Percentiles rank a stretch among this genome's conserved stretches.
Evolutionary conservation across 2,888 invertebrate genomes (phyloP).

Genomic region (Magallana nippona): DNA sequence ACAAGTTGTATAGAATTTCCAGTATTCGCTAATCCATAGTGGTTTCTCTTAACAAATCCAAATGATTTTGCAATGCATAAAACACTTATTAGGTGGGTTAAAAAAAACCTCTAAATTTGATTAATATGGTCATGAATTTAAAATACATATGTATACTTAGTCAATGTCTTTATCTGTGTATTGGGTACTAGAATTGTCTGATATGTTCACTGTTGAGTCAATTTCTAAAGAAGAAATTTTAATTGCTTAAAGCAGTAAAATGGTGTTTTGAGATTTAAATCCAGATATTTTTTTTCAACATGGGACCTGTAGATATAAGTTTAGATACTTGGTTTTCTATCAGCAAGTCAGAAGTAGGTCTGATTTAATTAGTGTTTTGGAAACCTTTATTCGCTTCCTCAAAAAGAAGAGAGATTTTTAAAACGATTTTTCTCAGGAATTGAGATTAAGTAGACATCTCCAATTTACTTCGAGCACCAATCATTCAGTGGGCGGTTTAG

Average conservation of each 20-base stretch:
- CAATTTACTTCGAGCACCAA: not conserved
- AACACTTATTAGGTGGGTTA: too few relatives aligned
- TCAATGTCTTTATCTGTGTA: too few relatives aligned
- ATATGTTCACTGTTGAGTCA: too few relatives aligned
- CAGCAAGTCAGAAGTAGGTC: not conserved
- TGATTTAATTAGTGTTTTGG: not conserved
- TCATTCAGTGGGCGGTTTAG: not conserved
- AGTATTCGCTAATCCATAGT: not conserved
- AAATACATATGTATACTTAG: too few relatives aligned
- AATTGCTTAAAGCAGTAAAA: too few relatives aligned
- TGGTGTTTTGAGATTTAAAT: constrained; percentile 5
- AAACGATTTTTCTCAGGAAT: not conserved
- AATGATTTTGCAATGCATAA: too few relatives aligned
- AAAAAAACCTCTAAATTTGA: too few relatives aligned
- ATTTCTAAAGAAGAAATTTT: too few relatives aligned
- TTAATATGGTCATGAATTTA: too few relatives aligned
- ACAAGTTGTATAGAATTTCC: not conserved
- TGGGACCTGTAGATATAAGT: not conserved
- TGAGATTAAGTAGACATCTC: constrained; percentile 10
- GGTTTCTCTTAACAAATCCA: not conserved
- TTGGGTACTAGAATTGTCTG: too few relatives aligned
- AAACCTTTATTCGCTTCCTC: not conserved
- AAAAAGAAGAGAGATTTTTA: not conserved
- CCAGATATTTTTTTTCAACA: not conserved
- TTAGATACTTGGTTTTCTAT: constrained; percentile 23